Evolutionary conservation across 2,797 vertebrate genomes (phyloP).

Genomic region (Jordanella pulchra): DNA sequence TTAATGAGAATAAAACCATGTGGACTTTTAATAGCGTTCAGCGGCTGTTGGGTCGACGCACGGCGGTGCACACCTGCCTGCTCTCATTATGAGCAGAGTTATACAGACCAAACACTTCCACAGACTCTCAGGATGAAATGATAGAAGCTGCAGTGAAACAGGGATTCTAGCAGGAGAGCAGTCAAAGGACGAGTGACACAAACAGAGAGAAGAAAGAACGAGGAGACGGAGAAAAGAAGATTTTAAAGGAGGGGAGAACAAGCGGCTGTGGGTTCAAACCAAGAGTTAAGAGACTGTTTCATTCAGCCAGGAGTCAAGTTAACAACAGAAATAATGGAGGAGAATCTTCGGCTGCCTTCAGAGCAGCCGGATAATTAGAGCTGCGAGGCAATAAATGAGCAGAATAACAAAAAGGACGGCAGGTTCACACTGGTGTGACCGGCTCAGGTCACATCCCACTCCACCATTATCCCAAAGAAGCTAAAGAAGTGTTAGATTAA

Average conservation of each 20-base stretch:
- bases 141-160: slow-evolving; percentile 5
- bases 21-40: neutral
- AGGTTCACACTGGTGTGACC: slow-evolving; percentile 19
- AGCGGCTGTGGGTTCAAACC: slow-evolving; percentile 12
- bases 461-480: slow-evolving; percentile 31
- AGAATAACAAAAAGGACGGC: slow-evolving; percentile 34
- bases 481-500: neutral
- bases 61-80: neutral
- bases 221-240: neutral
- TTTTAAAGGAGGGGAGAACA: neutral
- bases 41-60: neutral
- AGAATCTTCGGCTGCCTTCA: slow-evolving; percentile 11
- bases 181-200: neutral
- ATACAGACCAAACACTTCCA: neutral
- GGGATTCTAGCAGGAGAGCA: slow-evolving; percentile 9
- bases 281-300: slow-evolving; percentile 25
- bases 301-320: slow-evolving; percentile 21
- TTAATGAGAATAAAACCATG: slow-evolving; percentile 2
- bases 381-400: slow-evolving; percentile 39
- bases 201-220: neutral
- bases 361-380: slow-evolving; percentile 46
- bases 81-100: slow-evolving; percentile 23
- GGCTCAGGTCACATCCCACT: slow-evolving; percentile 34
- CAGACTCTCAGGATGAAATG: neutral
- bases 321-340: slow-evolving; percentile 37